Percentiles rank a stretch among this genome's conserved stretches.
Conservation (phyloP, 2,797 vertebrate species). For the Liasis olivaceus region DNA sequence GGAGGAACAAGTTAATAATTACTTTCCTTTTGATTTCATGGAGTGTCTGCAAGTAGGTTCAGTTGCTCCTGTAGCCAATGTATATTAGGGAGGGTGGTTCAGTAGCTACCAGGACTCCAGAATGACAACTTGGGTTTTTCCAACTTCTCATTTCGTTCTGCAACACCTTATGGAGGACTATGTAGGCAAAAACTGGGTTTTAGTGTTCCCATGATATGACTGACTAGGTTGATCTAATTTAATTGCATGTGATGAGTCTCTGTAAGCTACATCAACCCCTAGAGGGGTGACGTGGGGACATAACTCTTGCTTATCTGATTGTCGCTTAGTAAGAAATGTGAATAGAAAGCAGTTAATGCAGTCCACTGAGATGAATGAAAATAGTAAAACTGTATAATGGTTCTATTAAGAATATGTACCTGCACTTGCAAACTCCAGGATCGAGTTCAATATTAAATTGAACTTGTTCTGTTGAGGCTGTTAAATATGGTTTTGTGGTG, state of each 20-base stretch:
- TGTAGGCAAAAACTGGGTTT: no score
- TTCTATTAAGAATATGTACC: neutral
- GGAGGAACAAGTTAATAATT: neutral
- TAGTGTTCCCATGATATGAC: no score
- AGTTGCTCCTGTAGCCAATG: neutral
- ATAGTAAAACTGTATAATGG: neutral
- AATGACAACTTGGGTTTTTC: no score
- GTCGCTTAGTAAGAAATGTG: neutral
- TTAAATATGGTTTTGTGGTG: neutral
- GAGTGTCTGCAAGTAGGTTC: neutral
- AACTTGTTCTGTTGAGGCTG: neutral
- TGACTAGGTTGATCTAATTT: no score
- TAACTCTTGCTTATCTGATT: neutral
- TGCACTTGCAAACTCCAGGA: neutral
- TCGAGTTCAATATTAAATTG: neutral
- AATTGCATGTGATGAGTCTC: no score
- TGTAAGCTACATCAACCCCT: no score
- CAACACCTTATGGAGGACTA: no score
- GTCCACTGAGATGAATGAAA: neutral
- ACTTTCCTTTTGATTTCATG: neutral
- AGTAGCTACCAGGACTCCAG: no score
- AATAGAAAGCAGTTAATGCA: neutral
- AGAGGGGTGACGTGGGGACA: no score
- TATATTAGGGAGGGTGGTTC: no score
- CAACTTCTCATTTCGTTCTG: no score